A percentile compares a stretch with the other conserved stretches of the same genome.
phyloP scores from a whole-genome alignment of 35 echinoderm and acorn worm genomes.

The Nesometra sesokonis region DNA sequence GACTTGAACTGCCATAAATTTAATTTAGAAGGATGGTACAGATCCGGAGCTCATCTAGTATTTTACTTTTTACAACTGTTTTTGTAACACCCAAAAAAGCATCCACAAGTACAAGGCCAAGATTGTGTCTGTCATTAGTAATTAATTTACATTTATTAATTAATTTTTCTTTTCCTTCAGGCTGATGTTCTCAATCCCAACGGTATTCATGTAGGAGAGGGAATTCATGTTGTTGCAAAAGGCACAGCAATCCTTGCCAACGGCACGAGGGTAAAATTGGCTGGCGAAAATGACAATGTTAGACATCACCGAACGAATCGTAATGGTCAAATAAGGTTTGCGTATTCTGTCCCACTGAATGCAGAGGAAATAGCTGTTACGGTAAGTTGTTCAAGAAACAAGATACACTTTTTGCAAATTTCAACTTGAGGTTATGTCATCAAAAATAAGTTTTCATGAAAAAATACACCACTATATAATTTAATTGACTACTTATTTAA shows the following conservation, averaged over 20 bases:
- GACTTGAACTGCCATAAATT: no score
- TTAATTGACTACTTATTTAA: no score
- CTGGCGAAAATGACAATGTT: not conserved
- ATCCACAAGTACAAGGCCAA: no score
- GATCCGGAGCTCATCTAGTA: no score
- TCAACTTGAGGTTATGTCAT: no score
- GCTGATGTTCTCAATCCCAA: slow-evolving; percentile 7
- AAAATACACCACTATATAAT: no score
- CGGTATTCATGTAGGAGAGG: not conserved
- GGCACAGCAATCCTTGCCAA: not conserved
- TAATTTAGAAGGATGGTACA: no score
- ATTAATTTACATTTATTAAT: not conserved
- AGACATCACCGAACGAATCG: slow-evolving; percentile 1
- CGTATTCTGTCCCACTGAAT: slow-evolving; percentile 1
- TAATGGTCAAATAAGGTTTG: slow-evolving; percentile 10
- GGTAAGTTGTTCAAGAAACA: not conserved
- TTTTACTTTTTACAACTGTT: no score
- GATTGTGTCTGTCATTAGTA: not conserved
- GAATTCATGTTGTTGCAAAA: not conserved
- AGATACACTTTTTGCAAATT: no score
- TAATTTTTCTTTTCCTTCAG: not conserved
- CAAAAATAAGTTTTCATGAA: no score
- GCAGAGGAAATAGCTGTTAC: not conserved
- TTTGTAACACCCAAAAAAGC: no score
- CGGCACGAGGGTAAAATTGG: not conserved